Percentiles rank a stretch among this genome's conserved stretches.
These are phyloP conservation scores for Heliangelus exortis DNA, from an alignment of 2,797 vertebrate species.

Conservation along the genomic window DNA sequence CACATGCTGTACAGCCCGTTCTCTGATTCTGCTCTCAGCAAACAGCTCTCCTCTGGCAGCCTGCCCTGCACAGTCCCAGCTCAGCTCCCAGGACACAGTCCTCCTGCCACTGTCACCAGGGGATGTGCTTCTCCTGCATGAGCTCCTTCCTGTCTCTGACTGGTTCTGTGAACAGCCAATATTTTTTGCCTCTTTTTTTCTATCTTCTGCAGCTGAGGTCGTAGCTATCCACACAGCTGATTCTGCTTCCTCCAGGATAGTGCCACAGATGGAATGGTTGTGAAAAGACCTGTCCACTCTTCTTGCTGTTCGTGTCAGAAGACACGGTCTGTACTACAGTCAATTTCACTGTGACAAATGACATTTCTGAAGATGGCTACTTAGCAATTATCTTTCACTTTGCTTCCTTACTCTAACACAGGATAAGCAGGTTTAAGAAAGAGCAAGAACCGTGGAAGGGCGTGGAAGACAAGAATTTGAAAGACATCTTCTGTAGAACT, in stretches of 20 bases:
- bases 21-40: neutral
- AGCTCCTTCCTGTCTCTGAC: neutral
- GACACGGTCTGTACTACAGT: neutral
- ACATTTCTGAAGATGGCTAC: neutral
- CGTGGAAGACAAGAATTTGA: neutral
- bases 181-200: neutral
- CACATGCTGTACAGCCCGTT: neutral
- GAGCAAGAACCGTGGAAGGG: neutral
- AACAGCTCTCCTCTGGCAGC: neutral
- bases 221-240: neutral
- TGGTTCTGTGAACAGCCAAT: neutral
- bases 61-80: accelerated
- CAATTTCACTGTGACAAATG: neutral
- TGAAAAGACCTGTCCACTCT: neutral
- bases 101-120: neutral
- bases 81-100: neutral
- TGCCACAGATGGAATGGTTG: neutral
- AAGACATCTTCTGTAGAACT: neutral
- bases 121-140: neutral
- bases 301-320: neutral
- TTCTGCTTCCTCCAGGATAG: neutral
- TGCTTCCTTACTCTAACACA: neutral
- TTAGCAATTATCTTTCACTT: neutral
- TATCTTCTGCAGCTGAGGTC: neutral
- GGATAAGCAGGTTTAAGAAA: neutral